phyloP scores from a whole-genome alignment of 2,113 vertebrate genomes.

The Talpa occidentalis region DNA sequence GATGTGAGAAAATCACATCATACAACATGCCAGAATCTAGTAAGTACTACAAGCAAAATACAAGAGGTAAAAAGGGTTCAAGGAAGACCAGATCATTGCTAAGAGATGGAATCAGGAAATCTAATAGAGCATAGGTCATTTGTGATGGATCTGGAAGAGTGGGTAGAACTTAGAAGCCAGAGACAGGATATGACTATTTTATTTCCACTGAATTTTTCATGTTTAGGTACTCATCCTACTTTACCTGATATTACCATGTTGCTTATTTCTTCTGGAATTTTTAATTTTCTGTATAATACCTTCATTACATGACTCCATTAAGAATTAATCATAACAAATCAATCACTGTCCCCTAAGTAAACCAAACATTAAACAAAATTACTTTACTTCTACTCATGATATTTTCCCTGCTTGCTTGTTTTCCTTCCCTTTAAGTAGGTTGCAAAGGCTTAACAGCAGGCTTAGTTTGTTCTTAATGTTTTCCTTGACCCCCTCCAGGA shows the following conservation, averaged over 20 bases:
- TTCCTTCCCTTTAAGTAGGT: not conserved
- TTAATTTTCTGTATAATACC: not conserved
- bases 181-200: not conserved
- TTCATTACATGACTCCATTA: not conserved
- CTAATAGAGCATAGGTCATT: accelerated
- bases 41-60: not conserved
- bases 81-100: not conserved
- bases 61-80: not conserved
- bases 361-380: too few species aligned
- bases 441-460: not conserved
- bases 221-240: not conserved
- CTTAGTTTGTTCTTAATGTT: not conserved
- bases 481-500: not conserved
- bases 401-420: not conserved
- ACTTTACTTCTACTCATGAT: not conserved
- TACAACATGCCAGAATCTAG: not conserved
- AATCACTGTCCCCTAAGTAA: not conserved
- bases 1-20: not conserved
- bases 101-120: not conserved
- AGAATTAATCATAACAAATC: not conserved
- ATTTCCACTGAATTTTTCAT: not conserved
- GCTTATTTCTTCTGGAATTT: not conserved
- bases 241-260: not conserved
- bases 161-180: not conserved
- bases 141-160: not conserved